Evolutionary conservation across 30 jellyfish, hydroid and myxozoan genomes (phyloP).

Genomic region (Aurelia aurita): DNA sequence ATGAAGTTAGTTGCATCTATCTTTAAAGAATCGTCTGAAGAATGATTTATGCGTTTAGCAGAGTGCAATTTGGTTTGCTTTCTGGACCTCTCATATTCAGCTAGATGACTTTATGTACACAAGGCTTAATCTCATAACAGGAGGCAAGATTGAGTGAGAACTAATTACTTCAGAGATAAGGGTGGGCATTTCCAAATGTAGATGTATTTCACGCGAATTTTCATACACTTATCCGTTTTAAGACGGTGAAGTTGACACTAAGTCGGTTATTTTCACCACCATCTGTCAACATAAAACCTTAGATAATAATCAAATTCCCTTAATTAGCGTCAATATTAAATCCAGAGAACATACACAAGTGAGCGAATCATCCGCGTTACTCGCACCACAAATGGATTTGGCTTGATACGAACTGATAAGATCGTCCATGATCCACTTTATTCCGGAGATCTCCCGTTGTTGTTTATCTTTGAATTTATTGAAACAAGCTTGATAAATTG

Average conservation of each 20-base stretch:
- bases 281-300: slow-evolving; percentile 41
- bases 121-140: no score
- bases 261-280: slow-evolving; percentile 4
- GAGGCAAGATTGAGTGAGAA: no score
- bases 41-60: no score
- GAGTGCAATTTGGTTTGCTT: no score
- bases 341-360: slow-evolving; percentile 40
- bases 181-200: background rate
- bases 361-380: slow-evolving; percentile 4
- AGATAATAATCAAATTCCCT: background rate
- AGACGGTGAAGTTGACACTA: slow-evolving; percentile 13
- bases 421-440: slow-evolving; percentile 38
- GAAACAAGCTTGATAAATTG: slow-evolving; percentile 26
- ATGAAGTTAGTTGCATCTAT: no score
- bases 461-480: slow-evolving; percentile 41
- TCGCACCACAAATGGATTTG: slow-evolving; percentile 23
- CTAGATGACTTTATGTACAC: no score
- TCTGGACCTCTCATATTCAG: no score
- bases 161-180: background rate
- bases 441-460: slow-evolving; percentile 34
- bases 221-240: slow-evolving; percentile 11
- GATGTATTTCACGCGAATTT: background rate
- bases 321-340: slow-evolving; percentile 38
- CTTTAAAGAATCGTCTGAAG: no score
- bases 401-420: slow-evolving; percentile 36